A percentile compares a stretch with the other conserved stretches of the same genome.
Evolutionary conservation across 2,888 invertebrate genomes (phyloP).

Genomic region (Cerceris ruficornis): DNA sequence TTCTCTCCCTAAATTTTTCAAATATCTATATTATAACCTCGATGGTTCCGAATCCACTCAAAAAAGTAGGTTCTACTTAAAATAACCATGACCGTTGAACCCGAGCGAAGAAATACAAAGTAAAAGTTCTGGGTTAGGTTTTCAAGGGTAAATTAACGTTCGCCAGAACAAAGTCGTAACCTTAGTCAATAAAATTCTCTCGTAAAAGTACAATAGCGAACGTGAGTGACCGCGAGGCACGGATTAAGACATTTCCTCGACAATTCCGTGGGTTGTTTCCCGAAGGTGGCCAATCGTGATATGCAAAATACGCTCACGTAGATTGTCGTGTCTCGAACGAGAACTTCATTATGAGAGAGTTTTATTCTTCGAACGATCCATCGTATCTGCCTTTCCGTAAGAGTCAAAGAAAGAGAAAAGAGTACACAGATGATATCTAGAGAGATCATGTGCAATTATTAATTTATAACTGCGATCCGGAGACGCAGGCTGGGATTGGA

Average conservation of each 20-base stretch:
- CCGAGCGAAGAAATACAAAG: no score
- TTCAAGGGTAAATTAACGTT: no score
- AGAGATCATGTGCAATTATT: conserved; percentile 69
- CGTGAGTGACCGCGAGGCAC: neutral
- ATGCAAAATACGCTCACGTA: conserved; percentile 31
- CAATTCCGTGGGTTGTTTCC: conserved; percentile 20
- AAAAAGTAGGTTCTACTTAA: no score
- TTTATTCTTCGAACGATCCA: conserved; percentile 51
- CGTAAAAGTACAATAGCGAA: no score
- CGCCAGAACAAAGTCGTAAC: no score
- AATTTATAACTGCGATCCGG: conserved; percentile 65
- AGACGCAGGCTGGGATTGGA: conserved; percentile 45
- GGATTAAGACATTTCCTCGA: conserved; percentile 35
- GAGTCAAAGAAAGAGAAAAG: neutral
- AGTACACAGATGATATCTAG: conserved; percentile 42
- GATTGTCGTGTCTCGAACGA: conserved; percentile 14
- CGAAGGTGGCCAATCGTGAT: conserved; percentile 32
- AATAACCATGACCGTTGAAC: no score
- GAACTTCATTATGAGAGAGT: conserved; percentile 52
- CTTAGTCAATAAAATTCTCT: no score
- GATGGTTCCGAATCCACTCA: no score
- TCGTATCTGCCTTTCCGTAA: neutral
- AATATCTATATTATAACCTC: no score
- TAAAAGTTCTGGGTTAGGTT: no score
- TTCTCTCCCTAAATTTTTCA: no score